Conservation (phyloP, 2,113 vertebrate genomes). For the Leptosomus discolor region DNA sequence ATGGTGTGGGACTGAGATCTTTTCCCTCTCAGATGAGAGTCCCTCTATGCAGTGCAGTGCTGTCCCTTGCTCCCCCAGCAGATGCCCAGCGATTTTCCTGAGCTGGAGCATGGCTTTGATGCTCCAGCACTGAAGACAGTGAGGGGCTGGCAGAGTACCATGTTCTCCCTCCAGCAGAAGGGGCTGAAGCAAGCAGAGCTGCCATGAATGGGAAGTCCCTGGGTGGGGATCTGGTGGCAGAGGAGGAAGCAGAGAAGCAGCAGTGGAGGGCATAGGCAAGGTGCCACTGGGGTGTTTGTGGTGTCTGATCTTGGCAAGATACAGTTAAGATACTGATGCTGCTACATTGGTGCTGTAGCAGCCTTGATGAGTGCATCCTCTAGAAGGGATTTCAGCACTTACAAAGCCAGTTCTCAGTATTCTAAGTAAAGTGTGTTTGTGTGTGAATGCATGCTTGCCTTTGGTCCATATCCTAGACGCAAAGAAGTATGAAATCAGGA, state of each 20-base stretch:
- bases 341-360: background rate
- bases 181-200: rapidly evolving
- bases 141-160: background rate
- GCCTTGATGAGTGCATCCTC: background rate
- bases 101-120: background rate
- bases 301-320: background rate
- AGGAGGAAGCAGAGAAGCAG: background rate
- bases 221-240: background rate
- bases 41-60: background rate
- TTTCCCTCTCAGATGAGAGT: background rate
- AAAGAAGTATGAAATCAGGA: background rate
- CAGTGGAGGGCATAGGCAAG: background rate
- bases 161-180: background rate
- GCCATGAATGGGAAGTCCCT: background rate
- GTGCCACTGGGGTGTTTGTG: too few species aligned
- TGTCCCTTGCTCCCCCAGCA: background rate
- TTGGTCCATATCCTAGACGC: background rate
- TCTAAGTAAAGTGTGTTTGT: background rate
- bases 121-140: background rate
- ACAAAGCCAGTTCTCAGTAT: background rate
- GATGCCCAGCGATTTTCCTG: background rate
- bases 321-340: background rate
- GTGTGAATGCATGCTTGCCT: background rate
- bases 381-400: background rate
- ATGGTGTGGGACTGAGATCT: background rate